phyloP scores from a whole-genome alignment of 1,140 invertebrate genomes.

The Chrysoperla carnea region DNA sequence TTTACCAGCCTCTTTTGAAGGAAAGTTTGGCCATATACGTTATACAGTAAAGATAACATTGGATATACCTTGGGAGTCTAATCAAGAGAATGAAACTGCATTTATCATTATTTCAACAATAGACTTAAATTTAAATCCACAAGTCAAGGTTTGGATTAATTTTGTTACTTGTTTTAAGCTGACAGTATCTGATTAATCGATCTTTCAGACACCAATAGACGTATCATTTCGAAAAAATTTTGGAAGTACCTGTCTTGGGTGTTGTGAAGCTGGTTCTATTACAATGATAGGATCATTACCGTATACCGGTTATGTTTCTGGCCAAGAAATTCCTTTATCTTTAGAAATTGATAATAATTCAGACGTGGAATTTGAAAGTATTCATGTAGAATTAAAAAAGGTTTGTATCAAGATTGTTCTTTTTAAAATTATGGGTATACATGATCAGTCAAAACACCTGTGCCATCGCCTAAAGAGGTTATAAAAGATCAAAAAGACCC shows the following conservation, averaged over 20 bases:
- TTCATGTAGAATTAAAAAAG: slow-evolving; percentile 42
- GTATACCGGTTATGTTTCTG: slow-evolving; percentile 44
- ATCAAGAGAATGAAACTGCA: slow-evolving; percentile 66
- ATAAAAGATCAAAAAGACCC: too few species aligned
- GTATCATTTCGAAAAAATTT: slow-evolving; percentile 48
- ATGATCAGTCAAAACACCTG: too few species aligned
- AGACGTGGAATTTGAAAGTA: slow-evolving; percentile 36
- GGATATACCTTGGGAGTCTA: slow-evolving; percentile 75
- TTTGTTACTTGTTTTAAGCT: neutral
- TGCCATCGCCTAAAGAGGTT: too few species aligned
- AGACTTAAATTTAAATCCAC: slow-evolving; percentile 64
- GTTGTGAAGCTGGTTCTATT: slow-evolving; percentile 40
- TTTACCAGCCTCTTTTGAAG: slow-evolving; percentile 74
- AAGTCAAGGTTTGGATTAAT: slow-evolving; percentile 25
- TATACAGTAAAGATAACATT: slow-evolving; percentile 65
- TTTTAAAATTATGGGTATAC: too few species aligned
- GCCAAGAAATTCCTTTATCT: slow-evolving; percentile 43
- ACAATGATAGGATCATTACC: slow-evolving; percentile 40
- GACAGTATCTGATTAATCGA: neutral
- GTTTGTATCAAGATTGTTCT: too few species aligned
- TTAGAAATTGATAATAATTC: slow-evolving; percentile 51
- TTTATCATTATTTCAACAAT: slow-evolving; percentile 70
- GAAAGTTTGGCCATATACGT: slow-evolving; percentile 57
- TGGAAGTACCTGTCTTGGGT: slow-evolving; percentile 37
- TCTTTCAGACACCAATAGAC: slow-evolving; percentile 26